These are phyloP conservation scores for Sinodicranocentrus sp. DNA, from an alignment of 2,888 invertebrate genomes.

Conservation along the genomic window DNA sequence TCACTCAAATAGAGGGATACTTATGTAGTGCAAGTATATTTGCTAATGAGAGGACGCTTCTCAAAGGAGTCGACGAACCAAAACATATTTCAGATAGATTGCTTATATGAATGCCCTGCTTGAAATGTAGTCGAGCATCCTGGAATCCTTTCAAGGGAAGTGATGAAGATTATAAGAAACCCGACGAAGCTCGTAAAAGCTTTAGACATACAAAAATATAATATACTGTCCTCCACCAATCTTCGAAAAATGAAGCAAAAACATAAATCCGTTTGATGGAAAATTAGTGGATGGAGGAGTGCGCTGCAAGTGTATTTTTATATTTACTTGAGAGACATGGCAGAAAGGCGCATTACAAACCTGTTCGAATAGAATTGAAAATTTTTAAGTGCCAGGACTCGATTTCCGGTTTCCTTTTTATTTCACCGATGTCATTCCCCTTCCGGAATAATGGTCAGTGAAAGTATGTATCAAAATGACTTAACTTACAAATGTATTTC, in stretches of 20 bases:
- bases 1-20: no score
- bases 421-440: conserved; percentile 7
- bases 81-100: background rate
- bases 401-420: conserved; percentile 7
- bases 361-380: background rate
- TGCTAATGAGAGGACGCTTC: background rate
- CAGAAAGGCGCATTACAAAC: background rate
- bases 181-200: background rate
- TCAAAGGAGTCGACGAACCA: conserved; percentile 4
- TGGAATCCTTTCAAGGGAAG: background rate
- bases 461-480: background rate
- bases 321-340: no score
- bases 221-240: no score
- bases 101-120: background rate
- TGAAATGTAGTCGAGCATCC: background rate
- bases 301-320: no score
- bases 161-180: background rate
- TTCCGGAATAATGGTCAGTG: background rate
- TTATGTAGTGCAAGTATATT: no score
- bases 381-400: background rate
- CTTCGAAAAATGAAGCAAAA: no score
- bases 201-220: background rate
- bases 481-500: background rate
- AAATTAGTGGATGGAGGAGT: no score
- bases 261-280: no score